Conservation (phyloP, 1,140 invertebrate species). For the Euura saliciscinereae region DNA sequence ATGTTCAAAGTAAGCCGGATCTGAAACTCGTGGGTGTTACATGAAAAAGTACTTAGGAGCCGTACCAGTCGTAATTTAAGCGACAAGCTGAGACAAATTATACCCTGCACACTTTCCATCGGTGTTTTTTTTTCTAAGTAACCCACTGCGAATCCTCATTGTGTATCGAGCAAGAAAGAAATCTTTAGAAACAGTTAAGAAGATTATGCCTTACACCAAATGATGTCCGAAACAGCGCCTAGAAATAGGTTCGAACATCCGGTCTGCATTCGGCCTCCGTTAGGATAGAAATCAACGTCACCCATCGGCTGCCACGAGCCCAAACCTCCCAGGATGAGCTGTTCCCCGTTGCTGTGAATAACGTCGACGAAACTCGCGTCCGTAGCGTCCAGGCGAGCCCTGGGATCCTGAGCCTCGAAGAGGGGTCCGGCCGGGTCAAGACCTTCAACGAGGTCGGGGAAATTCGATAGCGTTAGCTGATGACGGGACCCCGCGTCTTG, state of each 20-base stretch:
- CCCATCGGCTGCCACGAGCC: conserved; percentile 87
- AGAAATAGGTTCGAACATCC: conserved; percentile 85
- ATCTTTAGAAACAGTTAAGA: too few species aligned
- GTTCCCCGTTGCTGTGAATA: conserved; percentile 93
- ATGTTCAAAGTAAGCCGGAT: background rate
- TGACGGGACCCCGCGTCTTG: background rate
- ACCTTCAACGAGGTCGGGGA: conserved; percentile 59
- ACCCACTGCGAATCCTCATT: background rate
- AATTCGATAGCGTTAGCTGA: background rate
- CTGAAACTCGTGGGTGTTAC: background rate
- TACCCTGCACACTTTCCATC: background rate
- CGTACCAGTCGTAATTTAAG: background rate
- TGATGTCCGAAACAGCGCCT: conserved; percentile 88
- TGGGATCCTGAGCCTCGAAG: conserved; percentile 85
- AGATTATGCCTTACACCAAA: conserved; percentile 75
- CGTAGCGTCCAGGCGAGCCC: conserved; percentile 78
- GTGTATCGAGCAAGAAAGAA: background rate
- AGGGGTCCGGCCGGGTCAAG: conserved; percentile 89
- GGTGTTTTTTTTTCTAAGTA: background rate
- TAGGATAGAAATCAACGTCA: conserved; percentile 92
- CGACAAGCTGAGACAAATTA: background rate
- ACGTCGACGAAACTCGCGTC: conserved; percentile 94
- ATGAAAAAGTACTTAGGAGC: background rate
- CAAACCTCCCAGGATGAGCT: conserved; percentile 81
- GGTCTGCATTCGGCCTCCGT: conserved; percentile 88